phyloP scores from a whole-genome alignment of 2,797 vertebrate species.

The Girardinus metallicus region DNA sequence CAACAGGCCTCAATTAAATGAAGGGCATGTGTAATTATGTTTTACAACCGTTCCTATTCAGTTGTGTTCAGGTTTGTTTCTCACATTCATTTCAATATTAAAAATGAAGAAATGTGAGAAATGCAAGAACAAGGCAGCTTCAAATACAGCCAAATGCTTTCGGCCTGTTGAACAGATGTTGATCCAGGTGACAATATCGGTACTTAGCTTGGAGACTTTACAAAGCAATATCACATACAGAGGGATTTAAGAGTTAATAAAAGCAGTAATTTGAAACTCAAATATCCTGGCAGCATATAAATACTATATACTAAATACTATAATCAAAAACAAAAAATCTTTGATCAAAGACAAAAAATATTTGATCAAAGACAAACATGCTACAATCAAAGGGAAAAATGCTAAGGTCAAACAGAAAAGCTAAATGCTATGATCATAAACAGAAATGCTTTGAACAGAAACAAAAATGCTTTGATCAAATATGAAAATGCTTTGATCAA shows the following conservation, averaged over 20 bases:
- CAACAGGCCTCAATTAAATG: background rate
- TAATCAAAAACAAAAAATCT: too few species aligned
- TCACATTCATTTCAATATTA: background rate
- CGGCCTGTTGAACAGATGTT: background rate
- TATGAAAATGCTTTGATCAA: rapidly evolving
- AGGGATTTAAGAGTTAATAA: background rate
- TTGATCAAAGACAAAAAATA: too few species aligned
- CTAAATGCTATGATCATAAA: too few species aligned
- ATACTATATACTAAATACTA: background rate
- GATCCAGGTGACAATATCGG: background rate
- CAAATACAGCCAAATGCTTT: background rate
- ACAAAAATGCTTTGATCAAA: too few species aligned
- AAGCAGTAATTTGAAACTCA: background rate
- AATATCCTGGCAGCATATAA: background rate
- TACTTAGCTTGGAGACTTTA: background rate
- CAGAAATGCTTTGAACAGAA: too few species aligned
- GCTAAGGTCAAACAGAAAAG: too few species aligned
- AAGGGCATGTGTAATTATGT: background rate
- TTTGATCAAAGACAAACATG: too few species aligned
- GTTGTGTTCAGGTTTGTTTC: background rate
- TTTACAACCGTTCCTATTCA: background rate
- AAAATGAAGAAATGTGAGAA: background rate
- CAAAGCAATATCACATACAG: background rate
- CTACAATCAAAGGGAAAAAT: too few species aligned
- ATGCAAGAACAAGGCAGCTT: background rate